Evolutionary conservation across 2,113 vertebrate genomes (phyloP), one percentile per base, ranked within the genome.

Genomic region (Fregetta grallaria): DNA sequence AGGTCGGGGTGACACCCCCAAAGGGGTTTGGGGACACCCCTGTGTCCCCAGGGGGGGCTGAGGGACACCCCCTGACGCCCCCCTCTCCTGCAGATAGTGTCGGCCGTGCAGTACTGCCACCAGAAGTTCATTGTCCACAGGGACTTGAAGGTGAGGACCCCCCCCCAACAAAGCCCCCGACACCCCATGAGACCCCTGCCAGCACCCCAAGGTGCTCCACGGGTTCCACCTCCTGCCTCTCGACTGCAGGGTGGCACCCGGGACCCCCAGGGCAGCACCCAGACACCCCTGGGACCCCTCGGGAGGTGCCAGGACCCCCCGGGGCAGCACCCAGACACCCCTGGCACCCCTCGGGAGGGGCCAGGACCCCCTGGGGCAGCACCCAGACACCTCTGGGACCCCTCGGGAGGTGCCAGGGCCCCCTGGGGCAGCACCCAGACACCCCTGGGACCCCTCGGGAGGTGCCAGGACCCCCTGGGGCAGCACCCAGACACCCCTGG

Each of bases 61-160:
- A 34, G 87, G 70, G 22, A 9, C 11, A 18, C 50, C 74, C 25
- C 47, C 36, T 65, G 36, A 52, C 34, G 16, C 36, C 50, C 49
- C 66, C 49, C 38, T 53, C 49, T 71, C 50, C 47, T 62, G 67
- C 98, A 99, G 99, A 99, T 99, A 97, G 99, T 99, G 92, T 99
- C 99, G 97, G 99, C 99, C 38, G 99, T 99, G 97, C 99, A 99
- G 98, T 99, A 99, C 97, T 99, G 99, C 96, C 99, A 99, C 98
- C 99, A 99, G 98, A 99, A 99, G 97, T 98, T 98, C 93, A 99
- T 99, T 96, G 99, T 99, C 86, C 99, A 99, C 86, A 98, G 99
- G 97, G 99, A 99, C 98, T 97, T 99, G 81, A 99, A 99, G 99
- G 99, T 99, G 93, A 98, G 98, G 16, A 13, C 0, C 19, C 29